These are phyloP conservation scores for Spea hammondii DNA, from an alignment of 2,797 vertebrate genomes.

Conservation along the genomic window DNA sequence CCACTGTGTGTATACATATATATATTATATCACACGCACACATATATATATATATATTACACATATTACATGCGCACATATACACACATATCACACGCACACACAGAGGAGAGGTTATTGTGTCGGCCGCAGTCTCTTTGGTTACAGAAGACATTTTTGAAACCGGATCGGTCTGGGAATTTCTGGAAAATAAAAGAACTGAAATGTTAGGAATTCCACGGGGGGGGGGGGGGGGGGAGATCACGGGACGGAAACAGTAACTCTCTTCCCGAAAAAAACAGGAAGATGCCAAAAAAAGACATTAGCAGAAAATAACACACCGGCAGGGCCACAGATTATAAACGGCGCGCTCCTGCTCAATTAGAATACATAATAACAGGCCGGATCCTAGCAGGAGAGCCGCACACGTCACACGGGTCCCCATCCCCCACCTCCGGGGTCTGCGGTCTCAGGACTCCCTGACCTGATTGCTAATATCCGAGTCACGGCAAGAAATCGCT, in stretches of 20 bases:
- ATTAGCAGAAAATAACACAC: too few relatives aligned
- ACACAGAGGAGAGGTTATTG: too few relatives aligned
- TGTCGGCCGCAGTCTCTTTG: too few relatives aligned
- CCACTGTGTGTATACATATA: too few relatives aligned
- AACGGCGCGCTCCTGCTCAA: too few relatives aligned
- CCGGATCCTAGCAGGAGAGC: background rate
- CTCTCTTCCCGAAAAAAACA: background rate
- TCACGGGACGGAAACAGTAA: background rate
- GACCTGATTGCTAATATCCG: slow-evolving; percentile 36
- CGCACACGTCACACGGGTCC: too few relatives aligned
- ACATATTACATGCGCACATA: too few relatives aligned
- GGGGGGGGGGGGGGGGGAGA: background rate
- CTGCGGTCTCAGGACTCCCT: slow-evolving; percentile 10
- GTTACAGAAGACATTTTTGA: background rate
- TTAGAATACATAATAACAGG: too few relatives aligned
- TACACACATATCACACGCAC: too few relatives aligned
- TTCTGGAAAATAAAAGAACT: background rate
- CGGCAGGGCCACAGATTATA: too few relatives aligned
- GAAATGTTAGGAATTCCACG: background rate
- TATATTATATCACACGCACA: too few relatives aligned
- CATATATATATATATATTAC: too few relatives aligned
- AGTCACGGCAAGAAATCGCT: slow-evolving; percentile 12
- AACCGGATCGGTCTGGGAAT: slow-evolving; percentile 33
- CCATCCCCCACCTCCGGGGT: background rate
- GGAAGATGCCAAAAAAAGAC: background rate